A percentile compares a stretch with the other conserved stretches of the same genome.
phyloP scores from a whole-genome alignment of 2,113 vertebrate species.

The Myiozetetes cayanensis region DNA sequence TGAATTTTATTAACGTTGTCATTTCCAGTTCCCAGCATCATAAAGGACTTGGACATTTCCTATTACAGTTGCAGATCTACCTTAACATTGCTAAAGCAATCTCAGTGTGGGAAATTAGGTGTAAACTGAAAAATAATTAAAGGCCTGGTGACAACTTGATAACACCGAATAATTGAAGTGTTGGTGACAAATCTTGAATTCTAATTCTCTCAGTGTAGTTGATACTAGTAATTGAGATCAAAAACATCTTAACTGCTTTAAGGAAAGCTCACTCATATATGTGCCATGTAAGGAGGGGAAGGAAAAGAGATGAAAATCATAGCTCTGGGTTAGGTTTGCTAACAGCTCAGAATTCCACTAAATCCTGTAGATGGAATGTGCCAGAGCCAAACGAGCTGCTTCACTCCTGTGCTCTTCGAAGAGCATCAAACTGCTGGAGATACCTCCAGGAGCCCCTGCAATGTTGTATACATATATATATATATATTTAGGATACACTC shows the following conservation, averaged over 20 bases:
- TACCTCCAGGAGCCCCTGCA: background rate
- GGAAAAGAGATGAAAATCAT: background rate
- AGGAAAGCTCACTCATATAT: background rate
- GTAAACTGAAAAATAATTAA: slow-evolving; percentile 61
- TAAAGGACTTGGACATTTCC: slow-evolving; percentile 7
- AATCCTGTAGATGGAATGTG: background rate
- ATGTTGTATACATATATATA: fast-evolving
- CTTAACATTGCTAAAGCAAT: slow-evolving; percentile 31
- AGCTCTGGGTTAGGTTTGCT: background rate
- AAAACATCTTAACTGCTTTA: background rate
- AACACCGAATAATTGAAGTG: slow-evolving; percentile 24
- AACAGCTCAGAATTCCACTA: background rate
- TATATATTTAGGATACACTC: background rate
- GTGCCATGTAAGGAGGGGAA: background rate
- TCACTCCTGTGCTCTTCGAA: background rate
- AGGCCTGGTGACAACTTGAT: slow-evolving; percentile 37
- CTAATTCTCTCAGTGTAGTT: background rate
- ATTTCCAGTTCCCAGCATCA: slow-evolving; percentile 16
- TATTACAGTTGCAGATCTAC: background rate
- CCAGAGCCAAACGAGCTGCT: fast-evolving
- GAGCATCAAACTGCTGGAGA: background rate
- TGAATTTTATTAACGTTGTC: slow-evolving; percentile 34
- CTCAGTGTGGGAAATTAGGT: slow-evolving; percentile 15
- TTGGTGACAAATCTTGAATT: slow-evolving; percentile 26
- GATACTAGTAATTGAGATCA: slow-evolving; percentile 17